These are phyloP conservation scores for Pycnomerus fuliginosus DNA, from an alignment of 2,888 invertebrate genomes.

Conservation along the genomic window DNA sequence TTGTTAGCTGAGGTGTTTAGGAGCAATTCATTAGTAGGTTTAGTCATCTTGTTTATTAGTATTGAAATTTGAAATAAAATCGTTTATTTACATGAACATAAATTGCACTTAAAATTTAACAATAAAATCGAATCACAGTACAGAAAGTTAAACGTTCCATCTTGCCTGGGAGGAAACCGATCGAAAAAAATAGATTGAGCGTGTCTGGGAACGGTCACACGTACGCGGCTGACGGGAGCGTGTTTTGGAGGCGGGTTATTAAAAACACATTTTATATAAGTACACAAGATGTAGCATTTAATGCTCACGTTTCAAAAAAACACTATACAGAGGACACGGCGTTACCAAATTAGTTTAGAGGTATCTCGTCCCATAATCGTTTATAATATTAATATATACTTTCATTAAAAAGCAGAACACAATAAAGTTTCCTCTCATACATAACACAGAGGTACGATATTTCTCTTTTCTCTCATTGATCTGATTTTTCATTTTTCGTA, in stretches of 20 bases:
- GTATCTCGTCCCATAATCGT: constrained; percentile 54
- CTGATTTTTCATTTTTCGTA: constrained; percentile 57
- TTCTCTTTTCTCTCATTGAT: constrained; percentile 47
- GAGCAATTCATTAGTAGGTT: constrained; percentile 20
- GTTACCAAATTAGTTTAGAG: constrained; percentile 55
- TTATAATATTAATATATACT: constrained; percentile 51
- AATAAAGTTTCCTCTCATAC: constrained; percentile 54
- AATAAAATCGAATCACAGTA: constrained; percentile 23
- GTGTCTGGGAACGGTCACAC: no score
- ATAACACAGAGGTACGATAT: constrained; percentile 55
- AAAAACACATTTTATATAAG: constrained; percentile 53
- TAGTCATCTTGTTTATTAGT: constrained; percentile 23
- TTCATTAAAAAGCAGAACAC: constrained; percentile 56
- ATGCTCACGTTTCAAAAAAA: constrained; percentile 56
- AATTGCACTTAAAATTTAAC: constrained; percentile 23
- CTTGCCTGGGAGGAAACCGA: constrained; percentile 19
- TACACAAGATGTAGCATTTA: constrained; percentile 57
- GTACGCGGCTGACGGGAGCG: no score
- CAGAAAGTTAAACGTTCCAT: constrained; percentile 24
- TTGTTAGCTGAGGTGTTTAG: constrained; percentile 14
- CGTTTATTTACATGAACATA: constrained; percentile 24
- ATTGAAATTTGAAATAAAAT: constrained; percentile 22
- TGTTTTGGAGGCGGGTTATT: constrained; percentile 25
- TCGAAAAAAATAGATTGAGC: constrained; percentile 5
- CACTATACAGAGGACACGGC: constrained; percentile 56